These are phyloP conservation scores for Cerceris ruficornis DNA, from an alignment of 2,888 invertebrate species.

Conservation along the genomic window DNA sequence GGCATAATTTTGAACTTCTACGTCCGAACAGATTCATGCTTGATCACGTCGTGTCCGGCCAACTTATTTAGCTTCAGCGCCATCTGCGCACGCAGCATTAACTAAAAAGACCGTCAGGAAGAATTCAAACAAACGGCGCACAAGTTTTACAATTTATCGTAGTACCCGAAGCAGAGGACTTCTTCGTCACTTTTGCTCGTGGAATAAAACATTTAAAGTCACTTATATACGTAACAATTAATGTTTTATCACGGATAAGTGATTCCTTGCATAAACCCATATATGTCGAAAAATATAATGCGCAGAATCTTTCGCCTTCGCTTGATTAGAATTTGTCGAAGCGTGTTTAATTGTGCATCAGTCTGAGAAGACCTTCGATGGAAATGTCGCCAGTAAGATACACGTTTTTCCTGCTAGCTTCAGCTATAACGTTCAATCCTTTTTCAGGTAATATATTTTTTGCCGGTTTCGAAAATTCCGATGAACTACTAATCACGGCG, in stretches of 20 bases:
- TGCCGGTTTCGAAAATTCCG: background rate
- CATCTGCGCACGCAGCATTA: slow-evolving; percentile 13
- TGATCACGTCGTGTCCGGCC: background rate
- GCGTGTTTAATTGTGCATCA: slow-evolving; percentile 65
- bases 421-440: slow-evolving; percentile 14
- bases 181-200: too few species aligned
- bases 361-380: slow-evolving; percentile 58
- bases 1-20: too few species aligned
- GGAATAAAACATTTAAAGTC: background rate
- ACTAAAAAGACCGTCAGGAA: slow-evolving; percentile 36
- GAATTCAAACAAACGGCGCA: slow-evolving; percentile 27
- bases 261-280: background rate
- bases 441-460: slow-evolving; percentile 32
- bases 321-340: slow-evolving; percentile 58
- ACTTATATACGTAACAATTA: background rate
- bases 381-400: slow-evolving; percentile 51
- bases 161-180: background rate
- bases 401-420: slow-evolving; percentile 27
- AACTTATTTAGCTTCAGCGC: background rate
- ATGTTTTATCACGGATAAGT: background rate
- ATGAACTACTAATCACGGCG: background rate
- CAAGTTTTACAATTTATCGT: background rate
- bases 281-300: slow-evolving; percentile 41
- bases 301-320: slow-evolving; percentile 62
- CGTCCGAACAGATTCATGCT: too few species aligned